Evolutionary conservation across 2,113 vertebrate genomes (phyloP), one percentile per base, ranked within the genome.

Genomic region (Zosterops borbonicus): DNA sequence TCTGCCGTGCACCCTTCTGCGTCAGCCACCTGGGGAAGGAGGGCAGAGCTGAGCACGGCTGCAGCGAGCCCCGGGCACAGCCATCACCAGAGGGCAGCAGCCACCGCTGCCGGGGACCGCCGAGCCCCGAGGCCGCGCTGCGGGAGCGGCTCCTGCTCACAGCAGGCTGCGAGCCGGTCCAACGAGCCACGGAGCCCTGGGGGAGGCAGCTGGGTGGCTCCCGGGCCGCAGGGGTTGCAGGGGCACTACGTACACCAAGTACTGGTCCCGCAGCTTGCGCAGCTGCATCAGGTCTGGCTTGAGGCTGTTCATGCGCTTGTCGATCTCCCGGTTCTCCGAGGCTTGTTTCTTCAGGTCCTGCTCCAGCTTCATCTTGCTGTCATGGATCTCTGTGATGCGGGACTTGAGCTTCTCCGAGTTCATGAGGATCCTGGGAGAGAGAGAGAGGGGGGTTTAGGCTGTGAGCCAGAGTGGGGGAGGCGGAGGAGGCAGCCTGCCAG

Each of bases 271-370:
- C 89, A 98, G 97, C 89, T 98, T 98, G 92, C 98, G 98, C 77
- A 98, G 97, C 96, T 98, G 98, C 98, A 98, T 97, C 60, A 98
- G 97, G 91, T 98, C 98, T 5, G 98, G 98, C 89, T 98, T 98
- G 63, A 98, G 98, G 96, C 98, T 98, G 97, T 98, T 98, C 98
- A 98, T 98, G 93, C 97, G 98, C 85, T 98, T 98, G 97, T 98
- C 98, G 13, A 98, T 98, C 96, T 98, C 98, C 13, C 98, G 97
- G 96, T 98, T 98, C 90, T 98, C 98, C 0, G 97, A 94, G 55
- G 98, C 98, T 92, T 98, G 98, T 6, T 98, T 98, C 90, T 97
- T 98, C 83, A 98, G 96, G 92, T 98, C 98, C 95, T 98, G 98
- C 87, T 98, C 98, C 96, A 98, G 97, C 96, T 98, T 98, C 33